Conservation (phyloP, 1,140 invertebrate genomes). For the Cotesia glomerata region DNA sequence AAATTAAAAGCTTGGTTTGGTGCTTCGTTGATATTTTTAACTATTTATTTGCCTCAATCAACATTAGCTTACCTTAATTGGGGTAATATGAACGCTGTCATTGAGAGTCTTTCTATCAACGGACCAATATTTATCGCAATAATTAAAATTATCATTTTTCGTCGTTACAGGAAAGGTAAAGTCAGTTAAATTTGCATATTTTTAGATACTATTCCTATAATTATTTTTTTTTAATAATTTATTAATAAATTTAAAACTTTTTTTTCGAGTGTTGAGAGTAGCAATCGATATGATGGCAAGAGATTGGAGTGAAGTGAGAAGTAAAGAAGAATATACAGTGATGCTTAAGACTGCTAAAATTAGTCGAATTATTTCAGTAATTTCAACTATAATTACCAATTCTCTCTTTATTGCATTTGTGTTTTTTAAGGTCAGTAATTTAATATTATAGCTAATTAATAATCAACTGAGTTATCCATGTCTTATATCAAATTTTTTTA, state of each 20-base stretch:
- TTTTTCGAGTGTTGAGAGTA: constrained; percentile 18
- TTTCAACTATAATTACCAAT: constrained; percentile 19
- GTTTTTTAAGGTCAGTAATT: constrained; percentile 16
- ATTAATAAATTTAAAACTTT: neutral
- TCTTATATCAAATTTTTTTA: too few species aligned
- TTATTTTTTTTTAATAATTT: neutral
- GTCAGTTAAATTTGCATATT: neutral
- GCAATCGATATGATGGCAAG: constrained; percentile 15
- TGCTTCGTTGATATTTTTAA: constrained; percentile 5
- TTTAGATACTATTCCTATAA: neutral
- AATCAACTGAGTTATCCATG: neutral
- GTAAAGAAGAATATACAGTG: constrained; percentile 9
- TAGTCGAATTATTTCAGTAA: constrained; percentile 25
- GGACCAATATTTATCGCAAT: constrained; percentile 26
- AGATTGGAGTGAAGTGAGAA: constrained; percentile 18
- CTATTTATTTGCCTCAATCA: constrained; percentile 30
- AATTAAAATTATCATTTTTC: constrained; percentile 21
- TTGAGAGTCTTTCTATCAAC: constrained; percentile 31
- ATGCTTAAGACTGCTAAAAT: constrained; percentile 27
- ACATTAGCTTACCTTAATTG: constrained; percentile 22
- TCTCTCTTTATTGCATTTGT: constrained; percentile 26
- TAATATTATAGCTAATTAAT: neutral
- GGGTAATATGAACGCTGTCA: constrained; percentile 31
- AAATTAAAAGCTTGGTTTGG: constrained; percentile 9
- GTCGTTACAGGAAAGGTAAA: constrained; percentile 29